phyloP scores from a whole-genome alignment of 2,888 invertebrate genomes.

The Odontocerum albicorne region DNA sequence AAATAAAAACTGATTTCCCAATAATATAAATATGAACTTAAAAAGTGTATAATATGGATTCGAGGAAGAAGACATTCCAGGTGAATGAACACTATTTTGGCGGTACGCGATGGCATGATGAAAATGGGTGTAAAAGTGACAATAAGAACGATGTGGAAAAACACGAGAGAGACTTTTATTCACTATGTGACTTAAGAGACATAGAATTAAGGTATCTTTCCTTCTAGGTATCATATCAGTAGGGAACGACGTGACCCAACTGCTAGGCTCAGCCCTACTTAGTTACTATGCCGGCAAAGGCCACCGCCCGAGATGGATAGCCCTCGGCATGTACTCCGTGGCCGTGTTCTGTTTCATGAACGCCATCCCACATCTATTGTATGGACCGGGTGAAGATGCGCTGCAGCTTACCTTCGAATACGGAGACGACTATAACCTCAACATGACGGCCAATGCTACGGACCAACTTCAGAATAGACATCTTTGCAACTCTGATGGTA shows the following conservation, averaged over 20 bases:
- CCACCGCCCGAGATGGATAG: conserved; percentile 74
- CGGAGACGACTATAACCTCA: conserved; percentile 41
- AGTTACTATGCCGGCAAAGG: conserved; percentile 72
- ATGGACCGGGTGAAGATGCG: conserved; percentile 69
- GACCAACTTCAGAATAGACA: conserved; percentile 49
- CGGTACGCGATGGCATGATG: no score
- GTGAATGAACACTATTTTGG: no score
- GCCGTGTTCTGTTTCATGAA: conserved; percentile 67
- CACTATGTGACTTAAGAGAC: no score
- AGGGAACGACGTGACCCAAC: conserved; percentile 73
- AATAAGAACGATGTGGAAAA: no score
- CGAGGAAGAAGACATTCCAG: no score
- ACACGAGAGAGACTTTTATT: no score
- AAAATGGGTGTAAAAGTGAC: no score
- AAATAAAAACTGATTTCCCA: no score
- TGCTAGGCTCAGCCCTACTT: conserved; percentile 65
- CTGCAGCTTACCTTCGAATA: conserved; percentile 62
- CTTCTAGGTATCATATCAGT: conserved; percentile 66
- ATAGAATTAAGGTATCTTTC: no score
- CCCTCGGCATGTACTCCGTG: conserved; percentile 60
- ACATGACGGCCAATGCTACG: no score
- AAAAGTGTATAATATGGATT: no score
- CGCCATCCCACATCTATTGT: conserved; percentile 69
- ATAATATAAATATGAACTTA: no score
- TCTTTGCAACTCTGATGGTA: conserved; percentile 52